Percentiles rank a stretch among this genome's conserved stretches.
Evolutionary conservation across 2,113 vertebrate species (phyloP).

Genomic region (Python bivittatus): DNA sequence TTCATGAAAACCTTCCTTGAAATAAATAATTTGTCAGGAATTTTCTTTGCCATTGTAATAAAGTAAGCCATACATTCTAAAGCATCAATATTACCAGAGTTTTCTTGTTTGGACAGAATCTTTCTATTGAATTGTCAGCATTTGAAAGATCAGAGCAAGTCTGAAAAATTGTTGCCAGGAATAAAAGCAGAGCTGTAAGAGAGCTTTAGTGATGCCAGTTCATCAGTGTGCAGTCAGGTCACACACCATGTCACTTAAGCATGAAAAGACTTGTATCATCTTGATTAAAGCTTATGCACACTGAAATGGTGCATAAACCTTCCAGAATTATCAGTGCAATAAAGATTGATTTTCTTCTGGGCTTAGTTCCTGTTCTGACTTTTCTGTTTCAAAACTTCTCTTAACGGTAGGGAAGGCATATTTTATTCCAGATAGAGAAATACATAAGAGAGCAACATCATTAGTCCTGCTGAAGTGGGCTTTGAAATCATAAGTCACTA

Average conservation of each 20-base stretch:
- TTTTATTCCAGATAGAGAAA: constrained; percentile 12
- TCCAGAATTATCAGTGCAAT: constrained; percentile 1
- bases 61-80: background rate
- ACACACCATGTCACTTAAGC: constrained; percentile 26
- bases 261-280: constrained; percentile 6
- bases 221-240: constrained; percentile 17
- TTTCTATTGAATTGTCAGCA: background rate
- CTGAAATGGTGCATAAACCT: fast-evolving
- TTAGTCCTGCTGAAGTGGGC: background rate
- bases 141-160: constrained; percentile 15
- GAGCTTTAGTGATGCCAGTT: constrained; percentile 9
- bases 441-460: background rate
- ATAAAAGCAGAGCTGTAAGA: background rate
- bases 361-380: background rate
- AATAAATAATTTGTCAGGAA: constrained; percentile 38
- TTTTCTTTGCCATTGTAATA: constrained; percentile 34
- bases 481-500: background rate
- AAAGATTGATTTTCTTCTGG: background rate
- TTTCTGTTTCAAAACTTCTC: background rate
- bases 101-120: constrained; percentile 31
- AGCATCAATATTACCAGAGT: background rate
- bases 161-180: constrained; percentile 23
- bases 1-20: constrained; percentile 38
- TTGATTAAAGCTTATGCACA: constrained; percentile 16
- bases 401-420: constrained; percentile 15